These are phyloP conservation scores for Notocelia uddmanniana DNA, from an alignment of 2,888 invertebrate genomes.

Conservation along the genomic window DNA sequence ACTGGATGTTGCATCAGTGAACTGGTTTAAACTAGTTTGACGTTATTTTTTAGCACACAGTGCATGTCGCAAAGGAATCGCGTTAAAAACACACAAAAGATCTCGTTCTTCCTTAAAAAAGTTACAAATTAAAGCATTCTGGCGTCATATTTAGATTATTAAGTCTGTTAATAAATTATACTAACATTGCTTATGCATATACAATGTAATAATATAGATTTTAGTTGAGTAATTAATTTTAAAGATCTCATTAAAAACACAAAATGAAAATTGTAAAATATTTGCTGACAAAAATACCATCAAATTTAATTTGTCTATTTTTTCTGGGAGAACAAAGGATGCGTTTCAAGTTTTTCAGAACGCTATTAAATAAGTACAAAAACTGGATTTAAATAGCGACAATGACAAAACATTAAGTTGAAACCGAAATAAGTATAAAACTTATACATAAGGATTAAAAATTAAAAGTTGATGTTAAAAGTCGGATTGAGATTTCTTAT, in stretches of 20 bases:
- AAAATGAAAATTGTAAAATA: background rate
- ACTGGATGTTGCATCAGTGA: conserved; percentile 26
- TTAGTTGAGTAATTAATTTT: background rate
- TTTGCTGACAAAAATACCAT: background rate
- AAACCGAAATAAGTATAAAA: conserved; percentile 5
- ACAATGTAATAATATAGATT: background rate
- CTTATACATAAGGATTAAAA: conserved; percentile 6
- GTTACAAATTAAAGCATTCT: background rate
- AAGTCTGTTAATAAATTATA: background rate
- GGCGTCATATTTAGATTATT: background rate
- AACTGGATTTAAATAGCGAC: conserved; percentile 4
- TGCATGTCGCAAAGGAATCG: conserved; percentile 36
- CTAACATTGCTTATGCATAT: background rate
- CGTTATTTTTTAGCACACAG: conserved; percentile 39
- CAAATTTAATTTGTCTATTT: background rate
- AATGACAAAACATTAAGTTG: background rate
- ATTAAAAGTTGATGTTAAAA: conserved; percentile 10
- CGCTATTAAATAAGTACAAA: background rate
- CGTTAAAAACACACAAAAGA: conserved; percentile 8
- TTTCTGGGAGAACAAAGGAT: background rate
- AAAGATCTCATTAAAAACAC: background rate
- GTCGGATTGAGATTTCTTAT: conserved; percentile 4
- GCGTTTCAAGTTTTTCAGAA: background rate
- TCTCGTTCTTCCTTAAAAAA: background rate
- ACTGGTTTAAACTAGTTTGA: conserved; percentile 21